phyloP scores from a whole-genome alignment of 2,113 vertebrate genomes.

The Lipotes vexillifer region DNA sequence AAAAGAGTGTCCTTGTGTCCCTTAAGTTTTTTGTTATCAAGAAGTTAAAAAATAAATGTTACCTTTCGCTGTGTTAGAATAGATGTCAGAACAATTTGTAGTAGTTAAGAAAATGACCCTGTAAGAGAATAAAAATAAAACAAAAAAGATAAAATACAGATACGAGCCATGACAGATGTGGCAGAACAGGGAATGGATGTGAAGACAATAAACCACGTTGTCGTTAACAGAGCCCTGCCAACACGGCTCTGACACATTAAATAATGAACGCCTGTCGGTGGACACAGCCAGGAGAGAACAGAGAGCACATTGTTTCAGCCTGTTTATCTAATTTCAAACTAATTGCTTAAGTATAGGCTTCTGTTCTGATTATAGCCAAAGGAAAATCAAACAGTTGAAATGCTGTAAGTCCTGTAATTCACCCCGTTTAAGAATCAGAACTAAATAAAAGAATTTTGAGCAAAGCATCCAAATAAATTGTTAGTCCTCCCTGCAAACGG shows the following conservation, averaged over 20 bases:
- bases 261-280: not conserved
- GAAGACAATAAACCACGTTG: constrained; percentile 6
- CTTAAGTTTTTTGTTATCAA: not conserved
- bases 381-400: constrained; percentile 19
- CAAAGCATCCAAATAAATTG: not conserved
- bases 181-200: not conserved
- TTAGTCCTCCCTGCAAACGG: not conserved
- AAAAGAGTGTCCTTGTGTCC: not conserved
- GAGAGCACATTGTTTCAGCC: not conserved
- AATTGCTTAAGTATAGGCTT: constrained; percentile 41
- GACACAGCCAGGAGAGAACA: not conserved
- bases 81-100: not conserved
- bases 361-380: not conserved
- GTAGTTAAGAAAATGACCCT: not conserved
- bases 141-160: not conserved
- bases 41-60: not conserved
- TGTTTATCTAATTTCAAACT: not conserved
- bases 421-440: not conserved
- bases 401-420: not conserved
- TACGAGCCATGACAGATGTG: not conserved
- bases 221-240: not conserved
- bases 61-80: not conserved
- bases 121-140: not conserved
- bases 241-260: not conserved
- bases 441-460: not conserved